Percentiles rank a stretch among this genome's conserved stretches.
phyloP scores from a whole-genome alignment of 2,888 invertebrate genomes.

The Apotomis capreana region DNA sequence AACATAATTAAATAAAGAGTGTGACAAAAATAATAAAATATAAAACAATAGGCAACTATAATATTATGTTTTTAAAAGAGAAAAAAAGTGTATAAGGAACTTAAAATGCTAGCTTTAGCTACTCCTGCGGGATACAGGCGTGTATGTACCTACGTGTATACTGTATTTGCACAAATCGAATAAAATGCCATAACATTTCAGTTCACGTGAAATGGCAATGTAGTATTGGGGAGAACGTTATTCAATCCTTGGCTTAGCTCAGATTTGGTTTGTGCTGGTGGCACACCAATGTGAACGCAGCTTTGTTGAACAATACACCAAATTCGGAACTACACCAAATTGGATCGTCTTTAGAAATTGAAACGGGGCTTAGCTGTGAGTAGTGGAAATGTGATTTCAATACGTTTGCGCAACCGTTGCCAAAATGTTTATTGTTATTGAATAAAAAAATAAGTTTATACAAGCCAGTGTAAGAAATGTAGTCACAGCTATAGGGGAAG shows the following conservation, averaged over 20 bases:
- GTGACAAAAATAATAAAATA: too few relatives aligned
- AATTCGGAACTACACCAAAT: conserved; percentile 7
- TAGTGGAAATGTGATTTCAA: background rate
- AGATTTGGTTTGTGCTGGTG: conserved; percentile 10
- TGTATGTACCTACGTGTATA: too few relatives aligned
- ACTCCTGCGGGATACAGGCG: too few relatives aligned
- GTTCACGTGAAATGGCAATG: conserved; percentile 3
- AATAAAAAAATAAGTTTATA: too few relatives aligned
- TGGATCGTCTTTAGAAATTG: conserved; percentile 28
- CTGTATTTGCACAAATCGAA: too few relatives aligned
- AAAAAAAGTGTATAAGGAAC: too few relatives aligned
- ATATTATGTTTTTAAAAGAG: too few relatives aligned
- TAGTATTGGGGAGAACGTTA: conserved; percentile 7
- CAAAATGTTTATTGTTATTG: background rate
- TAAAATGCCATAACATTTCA: conserved; percentile 2
- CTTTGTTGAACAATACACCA: conserved; percentile 18
- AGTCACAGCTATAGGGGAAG: too few relatives aligned
- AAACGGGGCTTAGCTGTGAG: conserved; percentile 13
- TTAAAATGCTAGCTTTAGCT: too few relatives aligned
- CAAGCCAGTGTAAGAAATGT: too few relatives aligned
- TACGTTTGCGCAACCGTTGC: background rate
- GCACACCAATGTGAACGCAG: conserved; percentile 5
- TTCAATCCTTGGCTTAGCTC: conserved; percentile 14
- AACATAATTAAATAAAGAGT: too few relatives aligned
- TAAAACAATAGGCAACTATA: too few relatives aligned